These are phyloP conservation scores for Rhynchopsitta pachyrhyncha DNA, from an alignment of 2,113 vertebrate species.

Conservation along the genomic window DNA sequence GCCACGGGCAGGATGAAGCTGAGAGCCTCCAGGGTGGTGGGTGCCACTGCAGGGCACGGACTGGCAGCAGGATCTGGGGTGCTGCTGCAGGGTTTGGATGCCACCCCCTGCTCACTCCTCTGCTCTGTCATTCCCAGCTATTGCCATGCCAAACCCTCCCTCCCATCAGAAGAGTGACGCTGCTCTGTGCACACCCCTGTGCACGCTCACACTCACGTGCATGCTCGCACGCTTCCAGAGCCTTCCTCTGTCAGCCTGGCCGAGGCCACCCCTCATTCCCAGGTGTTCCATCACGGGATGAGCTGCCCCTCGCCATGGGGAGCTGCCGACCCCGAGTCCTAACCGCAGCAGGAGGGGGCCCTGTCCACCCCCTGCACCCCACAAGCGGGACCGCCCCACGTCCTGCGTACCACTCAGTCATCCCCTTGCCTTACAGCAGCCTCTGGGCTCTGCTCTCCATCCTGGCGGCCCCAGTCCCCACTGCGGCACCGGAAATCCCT, in stretches of 20 bases:
- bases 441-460: neutral
- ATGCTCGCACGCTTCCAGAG: neutral
- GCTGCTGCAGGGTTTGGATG: neutral
- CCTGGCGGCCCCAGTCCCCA: neutral
- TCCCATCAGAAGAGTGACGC: accelerated
- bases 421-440: neutral
- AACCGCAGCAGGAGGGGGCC: neutral
- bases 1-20: accelerated
- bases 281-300: neutral
- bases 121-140: accelerated
- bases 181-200: accelerated
- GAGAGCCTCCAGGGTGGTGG: neutral
- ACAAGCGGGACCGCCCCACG: accelerated
- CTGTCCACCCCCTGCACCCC: neutral
- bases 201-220: neutral
- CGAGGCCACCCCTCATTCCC: accelerated
- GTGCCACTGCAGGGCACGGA: accelerated
- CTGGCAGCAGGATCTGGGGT: accelerated
- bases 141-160: neutral
- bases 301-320: neutral
- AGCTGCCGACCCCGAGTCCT: neutral
- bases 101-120: neutral
- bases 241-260: neutral
- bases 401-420: neutral
- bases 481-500: neutral